These are phyloP conservation scores for Palloptera scutellata DNA, from an alignment of 2,888 invertebrate genomes.

Conservation along the genomic window DNA sequence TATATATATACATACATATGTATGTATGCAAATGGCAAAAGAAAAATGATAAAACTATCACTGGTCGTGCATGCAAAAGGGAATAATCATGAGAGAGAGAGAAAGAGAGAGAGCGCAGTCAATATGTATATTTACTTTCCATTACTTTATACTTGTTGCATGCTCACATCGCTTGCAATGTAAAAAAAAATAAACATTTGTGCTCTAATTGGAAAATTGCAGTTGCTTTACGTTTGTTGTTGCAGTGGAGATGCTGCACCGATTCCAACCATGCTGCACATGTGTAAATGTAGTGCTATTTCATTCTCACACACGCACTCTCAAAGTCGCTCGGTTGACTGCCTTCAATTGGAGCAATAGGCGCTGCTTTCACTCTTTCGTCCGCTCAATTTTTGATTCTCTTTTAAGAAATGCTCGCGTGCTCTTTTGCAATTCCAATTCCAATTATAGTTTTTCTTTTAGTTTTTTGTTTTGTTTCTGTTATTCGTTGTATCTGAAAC, in stretches of 20 bases:
- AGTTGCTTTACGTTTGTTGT: slow-evolving; percentile 40
- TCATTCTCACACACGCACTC: slow-evolving; percentile 32
- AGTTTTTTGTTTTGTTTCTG: slow-evolving; percentile 53
- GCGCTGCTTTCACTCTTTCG: slow-evolving; percentile 23
- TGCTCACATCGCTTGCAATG: not conserved
- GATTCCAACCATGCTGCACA: not conserved
- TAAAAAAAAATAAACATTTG: not conserved
- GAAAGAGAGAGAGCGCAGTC: not conserved
- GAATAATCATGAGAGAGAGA: not conserved
- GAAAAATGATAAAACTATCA: not conserved
- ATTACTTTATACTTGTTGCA: no score
- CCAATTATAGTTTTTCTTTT: not conserved
- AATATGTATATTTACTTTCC: not conserved
- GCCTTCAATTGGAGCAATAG: slow-evolving; percentile 54
- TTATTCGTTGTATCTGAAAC: slow-evolving; percentile 37
- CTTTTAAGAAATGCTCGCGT: slow-evolving; percentile 35
- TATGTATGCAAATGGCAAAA: not conserved
- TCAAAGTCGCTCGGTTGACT: slow-evolving; percentile 19
- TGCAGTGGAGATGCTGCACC: slow-evolving; percentile 7
- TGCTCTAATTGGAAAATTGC: slow-evolving; percentile 59
- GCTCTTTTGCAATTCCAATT: not conserved
- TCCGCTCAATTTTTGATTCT: slow-evolving; percentile 28
- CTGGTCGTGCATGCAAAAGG: not conserved
- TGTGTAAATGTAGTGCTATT: slow-evolving; percentile 22
- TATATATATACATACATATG: not conserved